Evolutionary conservation across 1,140 invertebrate genomes (phyloP).

Genomic region (Mamestra configurata): DNA sequence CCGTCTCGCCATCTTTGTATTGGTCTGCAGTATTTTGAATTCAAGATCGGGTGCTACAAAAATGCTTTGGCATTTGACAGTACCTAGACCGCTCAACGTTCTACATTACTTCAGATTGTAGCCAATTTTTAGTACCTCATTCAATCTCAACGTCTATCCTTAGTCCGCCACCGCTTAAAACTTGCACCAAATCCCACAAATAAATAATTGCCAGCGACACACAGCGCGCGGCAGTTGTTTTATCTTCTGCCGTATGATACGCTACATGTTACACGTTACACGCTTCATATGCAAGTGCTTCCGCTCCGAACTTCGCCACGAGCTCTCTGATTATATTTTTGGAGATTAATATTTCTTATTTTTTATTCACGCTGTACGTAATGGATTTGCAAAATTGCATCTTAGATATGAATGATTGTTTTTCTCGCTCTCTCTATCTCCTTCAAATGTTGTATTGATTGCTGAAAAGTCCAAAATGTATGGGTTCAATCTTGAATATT

Average conservation of each 20-base stretch:
- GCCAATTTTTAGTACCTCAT: no score
- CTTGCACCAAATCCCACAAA: background rate
- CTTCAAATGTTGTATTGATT: no score
- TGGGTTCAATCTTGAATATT: no score
- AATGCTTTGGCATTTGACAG: no score
- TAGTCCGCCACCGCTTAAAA: background rate
- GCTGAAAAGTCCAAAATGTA: no score
- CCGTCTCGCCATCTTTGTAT: no score
- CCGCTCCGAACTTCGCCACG: background rate
- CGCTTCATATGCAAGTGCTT: slow-evolving; percentile 27
- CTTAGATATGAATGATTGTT: no score
- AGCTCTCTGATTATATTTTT: slow-evolving; percentile 6
- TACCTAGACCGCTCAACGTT: no score
- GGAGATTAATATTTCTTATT: background rate
- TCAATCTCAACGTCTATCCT: background rate
- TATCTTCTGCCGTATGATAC: slow-evolving; percentile 25
- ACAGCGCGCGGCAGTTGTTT: slow-evolving; percentile 30
- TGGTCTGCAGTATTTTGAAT: no score
- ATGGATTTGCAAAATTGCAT: background rate
- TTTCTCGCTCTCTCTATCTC: no score
- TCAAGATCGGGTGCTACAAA: no score
- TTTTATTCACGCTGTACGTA: background rate
- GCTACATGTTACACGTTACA: slow-evolving; percentile 6
- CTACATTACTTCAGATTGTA: no score
- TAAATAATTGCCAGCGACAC: slow-evolving; percentile 34